Evolutionary conservation across 2,888 invertebrate genomes (phyloP), one percentile per base, ranked within the genome.

Genomic region (Paralinhomoeus sp.): DNA sequence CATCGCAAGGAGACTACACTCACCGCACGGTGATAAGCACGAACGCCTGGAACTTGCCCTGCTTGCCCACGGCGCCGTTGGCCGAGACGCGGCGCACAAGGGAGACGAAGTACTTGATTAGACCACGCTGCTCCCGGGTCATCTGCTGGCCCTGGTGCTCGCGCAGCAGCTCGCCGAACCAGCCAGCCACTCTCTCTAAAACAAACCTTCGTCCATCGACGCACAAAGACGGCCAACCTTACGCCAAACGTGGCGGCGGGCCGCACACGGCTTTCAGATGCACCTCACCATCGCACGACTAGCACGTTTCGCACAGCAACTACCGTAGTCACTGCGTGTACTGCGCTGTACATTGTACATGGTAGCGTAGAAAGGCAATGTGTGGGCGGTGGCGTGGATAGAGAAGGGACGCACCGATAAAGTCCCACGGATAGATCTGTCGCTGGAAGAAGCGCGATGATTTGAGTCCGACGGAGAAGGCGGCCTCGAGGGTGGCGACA

Each of bases 341-440:
- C n/a, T n/a, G n/a, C n/a, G n/a, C n/a, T n/a, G n/a, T n/a, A n/a
- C n/a, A n/a, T n/a, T n/a, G n/a, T n/a, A n/a, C n/a, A n/a, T n/a
- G n/a, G n/a, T n/a, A n/a, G n/a, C n/a, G n/a, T n/a, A n/a, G n/a
- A n/a, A n/a, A n/a, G n/a, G n/a, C n/a, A n/a, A n/a, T n/a, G n/a
- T n/a, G n/a, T n/a, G n/a, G n/a, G n/a, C n/a, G n/a, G n/a, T n/a
- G n/a, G n/a, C n/a, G n/a, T n/a, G n/a, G n/a, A n/a, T n/a, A n/a
- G n/a, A n/a, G n/a, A n/a, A 38, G 18, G 22, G 41, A 64, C 71
- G 71, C 67, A 87, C 89, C 78, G 60, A 93, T 78, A 67, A 83
- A 97, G 65, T 97, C 93, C 97, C 97, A 97, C 50, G 93, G 77
- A 62, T 85, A 93, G 52, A 87, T 75, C 68, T 89, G 87, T 24